Evolutionary conservation across 2,888 invertebrate genomes (phyloP).

Genomic region (Sipha maydis): DNA sequence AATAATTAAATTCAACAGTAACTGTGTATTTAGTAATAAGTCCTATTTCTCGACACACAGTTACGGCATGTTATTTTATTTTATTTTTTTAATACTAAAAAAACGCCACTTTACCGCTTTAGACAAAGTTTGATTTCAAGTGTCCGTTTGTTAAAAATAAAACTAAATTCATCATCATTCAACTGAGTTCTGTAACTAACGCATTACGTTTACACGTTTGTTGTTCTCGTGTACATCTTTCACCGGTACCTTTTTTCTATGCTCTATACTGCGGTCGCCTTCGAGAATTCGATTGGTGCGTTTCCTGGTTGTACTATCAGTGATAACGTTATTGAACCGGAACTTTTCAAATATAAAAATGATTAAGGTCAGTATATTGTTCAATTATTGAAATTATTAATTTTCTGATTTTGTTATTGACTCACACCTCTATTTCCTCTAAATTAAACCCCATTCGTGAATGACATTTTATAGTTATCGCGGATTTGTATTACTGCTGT

Average conservation of each 20-base stretch:
- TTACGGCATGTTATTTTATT: not conserved
- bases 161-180: not conserved
- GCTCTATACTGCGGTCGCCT: too few relatives aligned
- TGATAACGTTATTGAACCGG: too few relatives aligned
- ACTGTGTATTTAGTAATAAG: not conserved
- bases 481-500: not conserved
- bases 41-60: not conserved
- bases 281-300: not conserved
- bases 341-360: too few relatives aligned
- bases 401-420: not conserved
- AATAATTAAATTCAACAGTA: conserved; percentile 46
- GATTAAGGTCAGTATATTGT: too few relatives aligned
- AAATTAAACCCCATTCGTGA: not conserved
- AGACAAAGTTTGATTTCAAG: not conserved
- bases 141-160: not conserved
- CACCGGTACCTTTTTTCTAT: not conserved
- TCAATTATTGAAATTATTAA: not conserved
- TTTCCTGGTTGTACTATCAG: not conserved
- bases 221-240: not conserved
- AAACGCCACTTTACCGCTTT: not conserved
- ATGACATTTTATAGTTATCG: not conserved
- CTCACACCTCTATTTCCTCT: not conserved
- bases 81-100: not conserved
- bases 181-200: not conserved
- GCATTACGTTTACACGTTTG: not conserved